phyloP scores from a whole-genome alignment of 2,888 invertebrate species.

The Bimastos eiseni region DNA sequence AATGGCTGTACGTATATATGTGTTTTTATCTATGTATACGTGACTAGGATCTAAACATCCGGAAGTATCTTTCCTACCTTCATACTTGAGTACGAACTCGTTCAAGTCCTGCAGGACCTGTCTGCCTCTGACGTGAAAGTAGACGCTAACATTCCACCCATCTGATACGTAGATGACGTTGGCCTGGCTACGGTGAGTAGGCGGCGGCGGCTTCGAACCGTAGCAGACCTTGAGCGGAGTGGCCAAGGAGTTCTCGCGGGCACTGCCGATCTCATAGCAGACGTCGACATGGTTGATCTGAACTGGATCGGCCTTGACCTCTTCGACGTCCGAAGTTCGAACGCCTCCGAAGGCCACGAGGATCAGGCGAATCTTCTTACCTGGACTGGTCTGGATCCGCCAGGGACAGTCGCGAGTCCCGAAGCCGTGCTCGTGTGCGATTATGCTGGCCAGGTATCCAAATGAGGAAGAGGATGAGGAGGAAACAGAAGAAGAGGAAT shows the following conservation, averaged over 20 bases:
- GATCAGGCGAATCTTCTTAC: constrained; percentile 27
- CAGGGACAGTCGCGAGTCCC: constrained; percentile 34
- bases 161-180: constrained; percentile 32
- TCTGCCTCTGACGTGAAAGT: constrained; percentile 31
- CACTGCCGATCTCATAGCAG: constrained; percentile 29
- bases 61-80: constrained; percentile 26
- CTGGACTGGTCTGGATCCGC: constrained; percentile 28
- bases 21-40: neutral
- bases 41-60: neutral
- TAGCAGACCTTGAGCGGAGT: neutral
- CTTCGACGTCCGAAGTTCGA: neutral
- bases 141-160: constrained; percentile 25
- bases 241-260: neutral
- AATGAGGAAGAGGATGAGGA: neutral
- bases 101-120: constrained; percentile 26
- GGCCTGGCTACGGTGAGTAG: neutral
- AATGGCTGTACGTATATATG: neutral
- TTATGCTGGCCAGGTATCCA: constrained; percentile 33
- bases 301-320: neutral
- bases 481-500: neutral
- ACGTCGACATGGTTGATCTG: neutral
- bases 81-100: constrained; percentile 34
- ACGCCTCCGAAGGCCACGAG: constrained; percentile 23
- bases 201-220: neutral
- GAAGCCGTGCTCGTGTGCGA: constrained; percentile 8